A percentile compares a stretch with the other conserved stretches of the same genome.
Evolutionary conservation across 2,113 vertebrate species (phyloP).

Genomic region (Salvelinus sp.): DNA sequence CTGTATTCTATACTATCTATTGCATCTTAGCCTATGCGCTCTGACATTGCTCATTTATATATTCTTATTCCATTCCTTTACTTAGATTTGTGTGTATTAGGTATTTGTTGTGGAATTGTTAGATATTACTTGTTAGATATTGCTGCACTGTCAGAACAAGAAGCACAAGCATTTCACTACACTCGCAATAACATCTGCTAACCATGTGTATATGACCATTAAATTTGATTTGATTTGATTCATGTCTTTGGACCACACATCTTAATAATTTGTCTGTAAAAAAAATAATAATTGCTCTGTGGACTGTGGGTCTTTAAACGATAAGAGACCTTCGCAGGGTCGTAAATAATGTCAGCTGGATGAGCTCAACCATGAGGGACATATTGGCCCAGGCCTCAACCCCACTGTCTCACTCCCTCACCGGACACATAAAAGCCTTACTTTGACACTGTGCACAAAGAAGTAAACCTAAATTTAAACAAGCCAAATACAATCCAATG

Average conservation of each 20-base stretch:
- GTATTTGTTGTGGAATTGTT: too few species aligned
- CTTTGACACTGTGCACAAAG: not conserved
- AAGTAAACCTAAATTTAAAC: not conserved
- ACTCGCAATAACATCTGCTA: too few species aligned
- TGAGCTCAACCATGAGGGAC: not conserved
- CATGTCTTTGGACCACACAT: slow-evolving; percentile 8
- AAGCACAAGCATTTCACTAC: too few species aligned
- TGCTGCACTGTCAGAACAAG: too few species aligned
- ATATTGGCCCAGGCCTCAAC: not conserved
- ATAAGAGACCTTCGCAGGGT: not conserved
- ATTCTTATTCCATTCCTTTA: too few species aligned
- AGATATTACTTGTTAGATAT: too few species aligned
- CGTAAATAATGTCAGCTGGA: slow-evolving; percentile 11
- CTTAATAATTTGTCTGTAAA: slow-evolving; percentile 18
- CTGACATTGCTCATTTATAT: too few species aligned
- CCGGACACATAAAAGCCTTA: not conserved
- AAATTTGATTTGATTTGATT: too few species aligned
- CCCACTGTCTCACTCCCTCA: not conserved
- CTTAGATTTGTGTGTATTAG: too few species aligned
- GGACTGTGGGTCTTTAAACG: slow-evolving; percentile 7
- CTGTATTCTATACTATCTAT: too few species aligned
- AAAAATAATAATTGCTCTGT: not conserved
- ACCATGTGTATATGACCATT: too few species aligned
- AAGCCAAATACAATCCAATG: not conserved
- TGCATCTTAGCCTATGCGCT: too few species aligned